Base-by-base conservation (phyloP, 2,888 invertebrate species). In the Drosophila algonquin region DNA sequence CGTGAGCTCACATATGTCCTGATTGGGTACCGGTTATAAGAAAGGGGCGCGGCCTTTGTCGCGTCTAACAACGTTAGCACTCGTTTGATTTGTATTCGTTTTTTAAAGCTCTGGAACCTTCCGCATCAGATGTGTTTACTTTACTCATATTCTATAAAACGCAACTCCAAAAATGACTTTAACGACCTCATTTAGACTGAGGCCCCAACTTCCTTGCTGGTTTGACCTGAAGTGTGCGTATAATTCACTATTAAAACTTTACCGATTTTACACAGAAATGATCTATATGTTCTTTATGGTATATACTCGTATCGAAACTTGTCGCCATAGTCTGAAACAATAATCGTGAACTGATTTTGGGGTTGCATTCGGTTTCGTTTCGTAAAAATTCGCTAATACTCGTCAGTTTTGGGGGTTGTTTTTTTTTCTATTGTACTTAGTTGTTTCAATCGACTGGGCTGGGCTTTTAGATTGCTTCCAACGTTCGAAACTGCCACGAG, bases 241-340 rank as follows among this genome's bases (percentile, higher is more conserved):
- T 35, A 32, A 10, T 35, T 6, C 14, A 40, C 14, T 40, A 40
- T 40, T 14, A 6, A 14, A 40, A 14, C 40, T 14, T 40, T 40
- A 35, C 35, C 14, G 40, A 51, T 48, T 53, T 44, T 62, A 55
- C 45, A 27, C n/a, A 50, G 27, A 56, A 27, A 21, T n/a, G 51
- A 44, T 63, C 30, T 14, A 12, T 24, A 40, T 40, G 40, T 40
- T 40, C 7, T 40, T 51, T 16, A 35, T 44, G 50, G 16, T 14
- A 16, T 46, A 50, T 60, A n/a, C n/a, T n/a, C n/a, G n/a, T n/a
- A 68, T 65, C 63, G 60, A 60, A 75, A 68, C 72, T 73, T 69
- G 75, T 70, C 75, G 80, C 80, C 80, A 80, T 80, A 82, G 80
- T 80, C 77, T 75, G 77, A 82, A 77, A 71, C 47, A 55, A 64